Evolutionary conservation across 1,140 invertebrate species (phyloP), one percentile per base, ranked within the genome.

Genomic region (Drosophila ficusphila): DNA sequence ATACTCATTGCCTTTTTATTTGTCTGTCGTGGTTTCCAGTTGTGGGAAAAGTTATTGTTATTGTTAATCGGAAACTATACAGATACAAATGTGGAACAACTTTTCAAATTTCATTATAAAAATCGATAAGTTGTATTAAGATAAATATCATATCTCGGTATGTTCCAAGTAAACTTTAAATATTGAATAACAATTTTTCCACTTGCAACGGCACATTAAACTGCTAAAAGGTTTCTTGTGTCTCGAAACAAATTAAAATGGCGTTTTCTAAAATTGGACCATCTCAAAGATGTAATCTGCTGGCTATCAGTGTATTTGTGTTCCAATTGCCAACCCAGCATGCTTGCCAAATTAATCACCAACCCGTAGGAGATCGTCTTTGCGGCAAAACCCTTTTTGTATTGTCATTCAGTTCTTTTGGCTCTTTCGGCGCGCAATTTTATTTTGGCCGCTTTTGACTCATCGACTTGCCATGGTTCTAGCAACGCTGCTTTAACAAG

Each of bases 401-500:
- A 41, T 41, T 74, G 58, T 23, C 58, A 48, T 70, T 39, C 46
- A 47, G 19, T 25, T 49, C 39, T 33, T 44, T 39, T 56, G 64
- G 39, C 56, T 53, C 52, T 82, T 86, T 86, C 88, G 81, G 82
- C 81, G 77, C 72, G 81, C 61, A 81, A 68, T 88, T 76, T 68
- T 62, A 65, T 71, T 81, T 72, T 57, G 76, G 51, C 25, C 36
- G 12, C 27, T 46, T 79, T 85, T 85, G 79, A 85, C 71, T 85
- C 79, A 85, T 85, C 81, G 42, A 38, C 56, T 21, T 12, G 51
- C 34, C 47, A 12, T 23, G 33, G 6, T 29, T 18, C 14, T 8
- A 34, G 16, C 42, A 11, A 19, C 49, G 19, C 34, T 44, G 65
- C 47, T 31, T 16, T 14, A 48, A 44, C 27, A 61, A 76, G 72